Evolutionary conservation across 2,113 vertebrate genomes (phyloP).

Genomic region (Acrocephalus arundinaceus): DNA sequence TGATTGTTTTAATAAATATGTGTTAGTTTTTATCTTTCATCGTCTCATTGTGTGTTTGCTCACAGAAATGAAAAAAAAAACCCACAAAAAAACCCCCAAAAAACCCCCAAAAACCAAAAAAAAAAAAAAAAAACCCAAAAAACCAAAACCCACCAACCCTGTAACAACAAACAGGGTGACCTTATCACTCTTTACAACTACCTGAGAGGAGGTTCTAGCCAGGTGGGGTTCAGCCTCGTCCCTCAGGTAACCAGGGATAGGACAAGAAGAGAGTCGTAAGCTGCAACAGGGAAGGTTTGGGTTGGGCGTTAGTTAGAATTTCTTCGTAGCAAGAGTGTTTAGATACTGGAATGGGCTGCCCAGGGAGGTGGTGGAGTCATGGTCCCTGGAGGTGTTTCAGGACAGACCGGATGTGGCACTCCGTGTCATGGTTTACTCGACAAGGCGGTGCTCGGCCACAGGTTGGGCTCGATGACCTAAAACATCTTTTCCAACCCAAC

Average conservation of each 20-base stretch:
- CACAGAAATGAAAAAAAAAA: neutral
- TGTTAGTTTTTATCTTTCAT: slow-evolving; percentile 61
- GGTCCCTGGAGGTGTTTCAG: neutral
- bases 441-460: neutral
- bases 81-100: too few relatives aligned
- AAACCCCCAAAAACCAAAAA: too few relatives aligned
- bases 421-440: neutral
- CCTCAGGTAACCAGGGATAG: fast-evolving
- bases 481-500: neutral
- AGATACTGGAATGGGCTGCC: neutral
- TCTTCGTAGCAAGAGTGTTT: neutral
- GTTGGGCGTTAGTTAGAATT: neutral
- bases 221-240: neutral
- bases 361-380: neutral
- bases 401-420: too few relatives aligned
- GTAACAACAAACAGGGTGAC: fast-evolving
- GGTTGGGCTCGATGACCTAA: neutral
- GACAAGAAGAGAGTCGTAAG: neutral
- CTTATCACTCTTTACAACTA: fast-evolving
- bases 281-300: neutral
- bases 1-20: slow-evolving; percentile 63
- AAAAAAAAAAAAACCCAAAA: too few relatives aligned
- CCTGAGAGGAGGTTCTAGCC: too few relatives aligned
- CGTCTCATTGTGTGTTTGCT: neutral
- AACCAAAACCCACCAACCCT: too few relatives aligned